Evolutionary conservation across 2,888 invertebrate genomes (phyloP).

Genomic region (Ferdinandea cuprea): DNA sequence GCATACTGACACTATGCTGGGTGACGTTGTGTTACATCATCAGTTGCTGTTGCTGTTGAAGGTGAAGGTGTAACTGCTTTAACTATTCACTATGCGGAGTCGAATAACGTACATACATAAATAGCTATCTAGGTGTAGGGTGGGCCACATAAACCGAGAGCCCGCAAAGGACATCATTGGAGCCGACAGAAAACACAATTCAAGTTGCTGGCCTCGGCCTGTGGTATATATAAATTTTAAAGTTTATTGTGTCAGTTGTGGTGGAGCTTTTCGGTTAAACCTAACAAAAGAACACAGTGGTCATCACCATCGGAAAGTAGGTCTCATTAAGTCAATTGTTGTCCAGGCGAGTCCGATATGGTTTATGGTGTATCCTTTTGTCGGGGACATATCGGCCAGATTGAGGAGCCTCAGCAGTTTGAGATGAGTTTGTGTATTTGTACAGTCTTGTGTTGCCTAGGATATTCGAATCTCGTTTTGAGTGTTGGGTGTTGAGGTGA

Average conservation of each 20-base stretch:
- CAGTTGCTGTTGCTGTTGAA: constrained; percentile 1
- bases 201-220: constrained; percentile 30
- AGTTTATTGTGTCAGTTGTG: constrained; percentile 61
- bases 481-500: constrained; percentile 22
- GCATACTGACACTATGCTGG: background rate
- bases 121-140: background rate
- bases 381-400: background rate
- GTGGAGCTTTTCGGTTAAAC: constrained; percentile 47
- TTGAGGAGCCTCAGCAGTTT: background rate
- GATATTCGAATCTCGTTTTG: background rate
- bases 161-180: constrained; percentile 12
- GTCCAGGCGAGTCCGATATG: constrained; percentile 33
- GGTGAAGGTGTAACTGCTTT: constrained; percentile 23
- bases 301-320: constrained; percentile 49
- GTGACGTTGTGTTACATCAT: constrained; percentile 33
- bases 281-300: constrained; percentile 42
- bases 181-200: constrained; percentile 21
- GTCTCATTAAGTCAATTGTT: constrained; percentile 58
- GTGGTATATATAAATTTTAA: constrained; percentile 62
- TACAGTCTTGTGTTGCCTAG: background rate
- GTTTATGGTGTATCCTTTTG: constrained; percentile 36
- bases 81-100: background rate
- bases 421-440: background rate
- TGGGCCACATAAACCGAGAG: background rate
- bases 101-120: too few relatives aligned